phyloP scores from a whole-genome alignment of 2,888 invertebrate genomes.

The Neoitamus cyanurus region DNA sequence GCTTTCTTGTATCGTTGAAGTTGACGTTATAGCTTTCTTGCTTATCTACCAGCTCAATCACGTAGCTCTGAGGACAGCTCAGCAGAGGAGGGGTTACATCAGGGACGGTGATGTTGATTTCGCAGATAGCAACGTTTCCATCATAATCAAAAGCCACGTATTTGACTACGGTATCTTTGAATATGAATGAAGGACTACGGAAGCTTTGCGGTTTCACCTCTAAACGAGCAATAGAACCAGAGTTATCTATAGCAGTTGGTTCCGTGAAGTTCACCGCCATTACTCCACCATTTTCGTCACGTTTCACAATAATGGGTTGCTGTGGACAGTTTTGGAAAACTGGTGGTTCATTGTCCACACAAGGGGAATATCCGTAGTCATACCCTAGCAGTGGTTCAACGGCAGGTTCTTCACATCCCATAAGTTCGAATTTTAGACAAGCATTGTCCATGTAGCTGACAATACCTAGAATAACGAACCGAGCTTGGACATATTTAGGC shows the following conservation, averaged over 20 bases:
- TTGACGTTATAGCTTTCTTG: constrained; percentile 92
- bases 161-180: constrained; percentile 91
- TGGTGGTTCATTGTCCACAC: constrained; percentile 95
- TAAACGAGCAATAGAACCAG: constrained; percentile 91
- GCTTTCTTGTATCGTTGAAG: constrained; percentile 87
- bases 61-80: constrained; percentile 93
- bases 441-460: constrained; percentile 97
- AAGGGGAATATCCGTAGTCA: constrained; percentile 92
- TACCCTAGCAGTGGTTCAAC: constrained; percentile 88
- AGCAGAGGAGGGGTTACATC: constrained; percentile 91
- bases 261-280: constrained; percentile 92
- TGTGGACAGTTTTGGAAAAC: constrained; percentile 96
- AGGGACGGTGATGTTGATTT: constrained; percentile 94
- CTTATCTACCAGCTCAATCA: constrained; percentile 88
- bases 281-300: constrained; percentile 89
- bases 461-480: constrained; percentile 94
- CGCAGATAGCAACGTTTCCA: constrained; percentile 96
- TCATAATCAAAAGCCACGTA: constrained; percentile 98
- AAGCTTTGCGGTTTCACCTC: constrained; percentile 94
- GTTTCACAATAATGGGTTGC: constrained; percentile 89
- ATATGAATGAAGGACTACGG: constrained; percentile 86
- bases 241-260: constrained; percentile 94
- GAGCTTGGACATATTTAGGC: constrained; percentile 92
- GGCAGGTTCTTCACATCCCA: constrained; percentile 93
- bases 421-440: constrained; percentile 93